Conservation (phyloP, 2,113 vertebrate genomes). For the Anhinga anhinga region DNA sequence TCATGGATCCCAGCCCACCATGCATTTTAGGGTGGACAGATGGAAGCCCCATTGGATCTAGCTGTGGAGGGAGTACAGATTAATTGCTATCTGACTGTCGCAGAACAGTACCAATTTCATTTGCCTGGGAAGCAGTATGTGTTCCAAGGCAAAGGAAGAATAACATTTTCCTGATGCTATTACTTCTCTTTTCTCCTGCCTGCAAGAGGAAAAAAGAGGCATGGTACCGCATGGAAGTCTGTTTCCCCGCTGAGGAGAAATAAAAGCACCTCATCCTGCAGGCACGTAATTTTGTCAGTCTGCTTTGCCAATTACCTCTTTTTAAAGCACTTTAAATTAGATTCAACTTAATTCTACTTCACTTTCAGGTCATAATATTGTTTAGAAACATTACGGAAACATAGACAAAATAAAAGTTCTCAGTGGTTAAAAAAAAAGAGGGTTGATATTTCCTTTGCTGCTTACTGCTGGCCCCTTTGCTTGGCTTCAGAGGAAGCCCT, state of each 20-base stretch:
- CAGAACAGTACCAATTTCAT: not conserved
- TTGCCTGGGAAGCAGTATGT: not conserved
- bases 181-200: constrained; percentile 13
- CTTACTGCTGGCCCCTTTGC: fast-evolving
- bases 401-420: not conserved
- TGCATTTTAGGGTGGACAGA: constrained; percentile 28
- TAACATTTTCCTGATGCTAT: constrained; percentile 32
- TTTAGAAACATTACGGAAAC: constrained; percentile 22
- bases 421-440: not conserved
- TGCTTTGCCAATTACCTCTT: constrained; percentile 42
- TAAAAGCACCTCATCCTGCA: constrained; percentile 13
- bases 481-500: not conserved
- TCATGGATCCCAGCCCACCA: not conserved
- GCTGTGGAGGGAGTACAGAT: constrained; percentile 7
- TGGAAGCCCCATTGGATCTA: constrained; percentile 49
- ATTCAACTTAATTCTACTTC: constrained; percentile 34
- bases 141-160: constrained; percentile 44
- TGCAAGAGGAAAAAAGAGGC: not conserved
- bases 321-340: constrained; percentile 50
- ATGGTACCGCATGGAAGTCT: not conserved
- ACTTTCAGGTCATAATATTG: constrained; percentile 24
- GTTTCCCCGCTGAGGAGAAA: not conserved
- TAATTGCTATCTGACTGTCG: constrained; percentile 26
- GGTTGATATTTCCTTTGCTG: not conserved
- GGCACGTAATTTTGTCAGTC: not conserved